Evolutionary conservation across 2,113 vertebrate species (phyloP).

Genomic region (Acrocephalus arundinaceus): DNA sequence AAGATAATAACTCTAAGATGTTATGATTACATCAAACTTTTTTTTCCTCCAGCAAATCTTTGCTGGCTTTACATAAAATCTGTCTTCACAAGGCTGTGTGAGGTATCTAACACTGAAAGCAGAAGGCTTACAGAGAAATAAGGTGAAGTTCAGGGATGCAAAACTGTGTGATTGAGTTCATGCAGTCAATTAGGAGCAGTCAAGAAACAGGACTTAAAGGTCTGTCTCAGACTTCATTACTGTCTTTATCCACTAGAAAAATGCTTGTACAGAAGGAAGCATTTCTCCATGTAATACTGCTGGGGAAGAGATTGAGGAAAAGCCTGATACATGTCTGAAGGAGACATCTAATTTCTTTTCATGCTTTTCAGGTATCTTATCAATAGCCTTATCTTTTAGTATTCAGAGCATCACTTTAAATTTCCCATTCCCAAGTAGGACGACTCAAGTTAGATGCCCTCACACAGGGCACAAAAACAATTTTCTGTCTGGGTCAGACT

Average conservation of each 20-base stretch:
- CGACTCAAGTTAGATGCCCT: not conserved
- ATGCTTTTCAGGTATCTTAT: not conserved
- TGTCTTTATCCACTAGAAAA: not conserved
- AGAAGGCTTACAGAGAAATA: not conserved
- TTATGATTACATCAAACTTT: not conserved
- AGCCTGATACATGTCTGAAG: not conserved
- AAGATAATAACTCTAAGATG: slow-evolving; percentile 14
- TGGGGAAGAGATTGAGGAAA: not conserved
- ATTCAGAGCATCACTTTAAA: not conserved
- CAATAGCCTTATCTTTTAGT: not conserved
- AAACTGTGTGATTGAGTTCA: not conserved
- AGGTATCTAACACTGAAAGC: not conserved
- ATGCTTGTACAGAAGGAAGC: not conserved
- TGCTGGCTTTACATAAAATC: not conserved
- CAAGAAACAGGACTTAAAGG: not conserved
- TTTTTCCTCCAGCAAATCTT: not conserved
- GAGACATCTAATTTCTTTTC: not conserved
- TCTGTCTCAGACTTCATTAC: not conserved
- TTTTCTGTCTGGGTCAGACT: not conserved
- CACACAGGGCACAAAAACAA: not conserved
- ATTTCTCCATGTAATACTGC: not conserved
- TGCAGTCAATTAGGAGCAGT: not conserved
- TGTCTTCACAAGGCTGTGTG: not conserved
- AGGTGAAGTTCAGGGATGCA: not conserved
- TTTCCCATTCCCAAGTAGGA: not conserved